phyloP scores from a whole-genome alignment of 2,113 vertebrate species.

The Axis porcinus region DNA sequence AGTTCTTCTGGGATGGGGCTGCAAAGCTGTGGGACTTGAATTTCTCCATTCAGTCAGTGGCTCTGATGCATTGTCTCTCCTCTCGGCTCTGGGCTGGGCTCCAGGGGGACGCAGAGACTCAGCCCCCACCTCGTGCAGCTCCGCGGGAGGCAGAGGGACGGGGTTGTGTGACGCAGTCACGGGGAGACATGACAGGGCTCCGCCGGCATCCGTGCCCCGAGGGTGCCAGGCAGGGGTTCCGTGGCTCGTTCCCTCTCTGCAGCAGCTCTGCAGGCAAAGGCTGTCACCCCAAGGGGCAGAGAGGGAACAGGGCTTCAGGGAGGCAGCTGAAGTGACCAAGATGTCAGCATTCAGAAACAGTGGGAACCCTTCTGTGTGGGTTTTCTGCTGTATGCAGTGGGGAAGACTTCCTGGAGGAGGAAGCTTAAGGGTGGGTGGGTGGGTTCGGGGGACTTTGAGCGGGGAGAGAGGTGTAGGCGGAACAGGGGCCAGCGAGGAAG shows the following conservation, averaged over 20 bases:
- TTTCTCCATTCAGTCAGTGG: fast-evolving
- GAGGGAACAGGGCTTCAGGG: background rate
- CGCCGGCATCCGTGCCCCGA: fast-evolving
- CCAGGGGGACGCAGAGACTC: background rate
- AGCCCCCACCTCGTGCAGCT: background rate
- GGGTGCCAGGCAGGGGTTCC: fast-evolving
- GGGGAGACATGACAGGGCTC: fast-evolving
- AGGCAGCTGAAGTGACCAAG: background rate
- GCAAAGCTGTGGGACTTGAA: background rate
- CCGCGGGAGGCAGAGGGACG: fast-evolving
- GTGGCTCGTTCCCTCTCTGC: fast-evolving
- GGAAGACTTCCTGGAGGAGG: background rate
- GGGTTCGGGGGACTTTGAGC: background rate
- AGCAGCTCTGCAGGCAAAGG: background rate
- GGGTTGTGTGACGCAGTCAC: fast-evolving
- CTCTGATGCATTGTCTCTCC: fast-evolving
- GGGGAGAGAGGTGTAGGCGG: fast-evolving
- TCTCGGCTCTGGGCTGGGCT: background rate
- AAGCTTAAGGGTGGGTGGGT: background rate
- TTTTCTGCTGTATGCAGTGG: fast-evolving
- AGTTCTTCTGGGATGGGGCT: background rate
- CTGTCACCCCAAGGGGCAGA: background rate
- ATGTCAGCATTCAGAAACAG: background rate
- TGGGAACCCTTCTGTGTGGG: background rate
- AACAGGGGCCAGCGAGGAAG: fast-evolving